Conservation (phyloP, 2,888 invertebrate genomes). For the Doris montereyensis region DNA sequence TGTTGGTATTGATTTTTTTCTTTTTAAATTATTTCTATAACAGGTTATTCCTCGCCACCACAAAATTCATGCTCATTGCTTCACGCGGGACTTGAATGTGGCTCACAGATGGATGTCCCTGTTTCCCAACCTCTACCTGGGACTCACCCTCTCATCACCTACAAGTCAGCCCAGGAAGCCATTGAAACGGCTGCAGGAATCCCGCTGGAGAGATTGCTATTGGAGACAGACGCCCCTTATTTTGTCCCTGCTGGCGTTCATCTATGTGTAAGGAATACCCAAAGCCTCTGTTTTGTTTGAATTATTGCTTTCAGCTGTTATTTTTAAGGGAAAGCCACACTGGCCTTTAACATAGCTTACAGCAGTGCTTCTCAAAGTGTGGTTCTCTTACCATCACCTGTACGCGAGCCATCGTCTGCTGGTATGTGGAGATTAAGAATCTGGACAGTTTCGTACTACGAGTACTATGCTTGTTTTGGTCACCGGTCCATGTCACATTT, state of each 20-base stretch:
- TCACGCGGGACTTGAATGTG: slow-evolving; percentile 69
- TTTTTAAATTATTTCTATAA: slow-evolving; percentile 27
- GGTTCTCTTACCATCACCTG: too few relatives aligned
- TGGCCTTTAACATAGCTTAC: too few relatives aligned
- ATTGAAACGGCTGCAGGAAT: slow-evolving; percentile 70
- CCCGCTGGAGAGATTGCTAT: slow-evolving; percentile 72
- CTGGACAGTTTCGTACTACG: too few relatives aligned
- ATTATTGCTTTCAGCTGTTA: neutral
- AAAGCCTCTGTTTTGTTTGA: neutral
- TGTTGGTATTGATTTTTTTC: neutral
- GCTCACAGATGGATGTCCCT: slow-evolving; percentile 71
- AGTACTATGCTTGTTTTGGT: too few relatives aligned
- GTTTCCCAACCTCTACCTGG: slow-evolving; percentile 73
- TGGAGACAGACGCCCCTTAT: slow-evolving; percentile 76
- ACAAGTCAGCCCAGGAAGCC: slow-evolving; percentile 55
- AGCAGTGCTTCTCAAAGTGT: too few relatives aligned
- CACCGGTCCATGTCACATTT: too few relatives aligned
- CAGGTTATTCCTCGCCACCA: slow-evolving; percentile 68
- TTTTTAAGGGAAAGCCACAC: too few relatives aligned
- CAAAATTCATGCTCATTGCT: slow-evolving; percentile 75
- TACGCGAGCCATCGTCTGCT: too few relatives aligned
- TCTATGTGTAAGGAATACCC: neutral
- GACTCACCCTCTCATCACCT: slow-evolving; percentile 73
- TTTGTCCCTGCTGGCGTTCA: slow-evolving; percentile 71
- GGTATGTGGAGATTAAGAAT: too few relatives aligned